These are phyloP conservation scores for Aptenodytes forsteri DNA, from an alignment of 2,113 vertebrate species.

Conservation along the genomic window DNA sequence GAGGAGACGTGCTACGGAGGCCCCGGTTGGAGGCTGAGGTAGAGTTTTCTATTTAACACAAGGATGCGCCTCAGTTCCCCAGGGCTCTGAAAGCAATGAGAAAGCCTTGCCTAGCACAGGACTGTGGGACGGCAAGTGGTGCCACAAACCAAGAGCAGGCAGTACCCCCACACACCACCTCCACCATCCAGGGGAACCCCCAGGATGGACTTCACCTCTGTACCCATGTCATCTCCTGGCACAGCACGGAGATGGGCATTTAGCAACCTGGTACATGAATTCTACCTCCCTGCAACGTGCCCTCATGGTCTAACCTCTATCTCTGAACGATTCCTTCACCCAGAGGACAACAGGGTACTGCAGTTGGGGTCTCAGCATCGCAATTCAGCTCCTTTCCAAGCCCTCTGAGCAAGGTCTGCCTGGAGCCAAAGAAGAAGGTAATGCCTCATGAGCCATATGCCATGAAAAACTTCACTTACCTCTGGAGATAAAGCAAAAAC, in stretches of 20 bases:
- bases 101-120: neutral
- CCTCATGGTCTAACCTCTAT: fast-evolving
- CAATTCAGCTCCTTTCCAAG: neutral
- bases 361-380: neutral
- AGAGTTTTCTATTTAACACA: neutral
- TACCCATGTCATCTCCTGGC: neutral
- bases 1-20: neutral
- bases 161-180: neutral
- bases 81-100: neutral
- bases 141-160: neutral
- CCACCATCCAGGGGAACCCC: neutral
- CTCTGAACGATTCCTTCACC: neutral
- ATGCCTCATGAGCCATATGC: neutral
- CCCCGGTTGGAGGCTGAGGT: neutral
- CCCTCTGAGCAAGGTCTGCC: neutral
- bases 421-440: neutral
- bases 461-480: neutral
- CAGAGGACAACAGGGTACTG: neutral
- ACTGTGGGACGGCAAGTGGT: neutral
- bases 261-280: neutral
- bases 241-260: neutral
- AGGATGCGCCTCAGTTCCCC: too few relatives aligned
- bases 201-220: neutral
- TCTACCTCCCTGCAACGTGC: neutral
- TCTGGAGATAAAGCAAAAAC: neutral